A percentile compares a stretch with the other conserved stretches of the same genome.
phyloP scores from a whole-genome alignment of 2,888 invertebrate genomes.

The Drosophila prostipennis region DNA sequence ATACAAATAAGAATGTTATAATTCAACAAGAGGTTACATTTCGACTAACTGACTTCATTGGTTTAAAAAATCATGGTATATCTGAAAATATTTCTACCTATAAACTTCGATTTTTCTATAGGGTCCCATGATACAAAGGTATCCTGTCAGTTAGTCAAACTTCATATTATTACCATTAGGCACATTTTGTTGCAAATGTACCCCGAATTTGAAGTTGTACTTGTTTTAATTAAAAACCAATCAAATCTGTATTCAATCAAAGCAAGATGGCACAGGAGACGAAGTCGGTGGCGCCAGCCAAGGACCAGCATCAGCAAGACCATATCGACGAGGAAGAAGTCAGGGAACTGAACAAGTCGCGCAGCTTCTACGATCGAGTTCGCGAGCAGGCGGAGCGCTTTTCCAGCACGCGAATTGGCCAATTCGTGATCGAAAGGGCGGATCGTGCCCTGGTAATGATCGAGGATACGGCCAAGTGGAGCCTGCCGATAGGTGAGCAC shows the following conservation, averaged over 20 bases:
- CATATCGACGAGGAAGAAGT: conserved; percentile 66
- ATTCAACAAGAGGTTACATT: no score
- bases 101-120: no score
- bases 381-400: conserved; percentile 72
- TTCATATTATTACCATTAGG: no score
- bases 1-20: no score
- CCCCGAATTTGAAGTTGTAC: background rate
- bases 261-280: conserved; percentile 61
- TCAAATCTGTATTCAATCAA: conserved; percentile 38
- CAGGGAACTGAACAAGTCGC: conserved; percentile 57
- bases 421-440: conserved; percentile 71
- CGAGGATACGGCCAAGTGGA: conserved; percentile 83
- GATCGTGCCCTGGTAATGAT: conserved; percentile 77
- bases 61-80: no score
- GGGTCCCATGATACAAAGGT: no score
- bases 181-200: no score
- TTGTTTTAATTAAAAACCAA: background rate
- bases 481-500: conserved; percentile 79
- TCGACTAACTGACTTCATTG: no score
- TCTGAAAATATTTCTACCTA: no score
- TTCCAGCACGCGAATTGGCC: conserved; percentile 78
- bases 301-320: conserved; percentile 56
- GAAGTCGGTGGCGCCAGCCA: conserved; percentile 36
- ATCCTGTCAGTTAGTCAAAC: no score
- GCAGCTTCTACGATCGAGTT: conserved; percentile 65